A percentile compares a stretch with the other conserved stretches of the same genome.
phyloP scores from a whole-genome alignment of 2,113 vertebrate species.

The Cyprinodon tularosa region DNA sequence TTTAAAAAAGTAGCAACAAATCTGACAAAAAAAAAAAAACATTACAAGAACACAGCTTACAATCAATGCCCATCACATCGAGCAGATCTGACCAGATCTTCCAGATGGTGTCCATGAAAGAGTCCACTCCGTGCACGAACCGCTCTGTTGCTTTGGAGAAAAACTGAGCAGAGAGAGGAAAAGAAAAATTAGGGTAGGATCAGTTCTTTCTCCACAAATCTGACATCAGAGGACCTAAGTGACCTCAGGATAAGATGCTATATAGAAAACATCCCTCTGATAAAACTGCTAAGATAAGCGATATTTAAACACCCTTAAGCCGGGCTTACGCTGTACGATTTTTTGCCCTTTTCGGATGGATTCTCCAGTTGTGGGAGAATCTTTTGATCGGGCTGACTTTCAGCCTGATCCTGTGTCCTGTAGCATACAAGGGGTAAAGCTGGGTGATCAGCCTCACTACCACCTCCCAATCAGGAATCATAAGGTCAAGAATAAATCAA shows the following conservation, averaged over 20 bases:
- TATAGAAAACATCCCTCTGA: neutral
- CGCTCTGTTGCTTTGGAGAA: constrained; percentile 92
- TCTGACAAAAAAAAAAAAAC: neutral
- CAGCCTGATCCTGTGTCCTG: too few relatives aligned
- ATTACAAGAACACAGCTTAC: constrained; percentile 72
- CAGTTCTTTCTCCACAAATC: neutral
- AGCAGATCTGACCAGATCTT: constrained; percentile 93
- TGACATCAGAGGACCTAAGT: neutral
- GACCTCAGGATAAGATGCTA: neutral
- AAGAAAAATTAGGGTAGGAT: neutral
- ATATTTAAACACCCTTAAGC: neutral
- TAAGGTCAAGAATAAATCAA: too few relatives aligned
- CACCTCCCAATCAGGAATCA: too few relatives aligned
- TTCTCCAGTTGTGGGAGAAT: too few relatives aligned
- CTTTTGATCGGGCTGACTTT: too few relatives aligned
- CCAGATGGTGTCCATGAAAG: constrained; percentile 91
- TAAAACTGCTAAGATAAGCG: neutral
- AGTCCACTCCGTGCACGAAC: constrained; percentile 93
- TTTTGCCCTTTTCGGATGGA: too few relatives aligned
- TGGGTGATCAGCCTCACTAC: too few relatives aligned
- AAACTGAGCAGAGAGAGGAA: constrained; percentile 79
- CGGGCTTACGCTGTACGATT: too few relatives aligned
- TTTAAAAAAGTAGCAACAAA: neutral
- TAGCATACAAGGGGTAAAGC: too few relatives aligned
- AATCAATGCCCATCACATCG: constrained; percentile 94